Evolutionary conservation across 2,797 vertebrate genomes (phyloP).

Genomic region (Cossypha polioptera): DNA sequence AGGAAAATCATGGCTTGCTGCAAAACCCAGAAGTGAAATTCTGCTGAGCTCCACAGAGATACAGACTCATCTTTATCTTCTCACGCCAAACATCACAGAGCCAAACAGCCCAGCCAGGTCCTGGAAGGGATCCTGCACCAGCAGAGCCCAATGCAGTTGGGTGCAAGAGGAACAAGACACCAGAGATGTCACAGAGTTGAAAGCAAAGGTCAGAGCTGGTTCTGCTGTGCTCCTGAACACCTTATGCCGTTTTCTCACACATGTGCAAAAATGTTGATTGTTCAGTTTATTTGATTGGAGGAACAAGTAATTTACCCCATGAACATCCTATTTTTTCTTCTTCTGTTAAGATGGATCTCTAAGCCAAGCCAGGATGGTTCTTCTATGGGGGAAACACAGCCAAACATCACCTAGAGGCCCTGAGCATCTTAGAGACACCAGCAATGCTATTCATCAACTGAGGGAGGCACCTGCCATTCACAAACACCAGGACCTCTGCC

Average conservation of each 20-base stretch:
- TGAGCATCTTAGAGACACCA: not conserved
- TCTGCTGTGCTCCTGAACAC: not conserved
- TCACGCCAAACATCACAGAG: not conserved
- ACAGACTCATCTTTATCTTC: not conserved
- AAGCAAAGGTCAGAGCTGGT: not conserved
- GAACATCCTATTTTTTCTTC: not conserved
- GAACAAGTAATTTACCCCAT: not conserved
- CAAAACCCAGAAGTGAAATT: not conserved
- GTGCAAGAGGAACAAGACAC: not conserved
- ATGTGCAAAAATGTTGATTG: fast-evolving
- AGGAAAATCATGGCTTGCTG: not conserved
- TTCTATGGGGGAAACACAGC: not conserved
- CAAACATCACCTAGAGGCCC: not conserved
- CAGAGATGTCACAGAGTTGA: not conserved
- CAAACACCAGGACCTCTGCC: not conserved
- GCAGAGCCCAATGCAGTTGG: fast-evolving
- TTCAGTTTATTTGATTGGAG: not conserved
- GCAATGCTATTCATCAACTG: not conserved
- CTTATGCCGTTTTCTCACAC: not conserved
- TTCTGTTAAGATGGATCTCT: not conserved
- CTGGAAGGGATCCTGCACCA: fast-evolving
- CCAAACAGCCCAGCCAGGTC: not conserved
- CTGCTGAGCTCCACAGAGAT: not conserved
- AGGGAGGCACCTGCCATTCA: not conserved
- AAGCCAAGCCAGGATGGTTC: not conserved